These are phyloP conservation scores for Gadopsis bispinosus DNA, from an alignment of 2,797 vertebrate species.

Conservation along the genomic window DNA sequence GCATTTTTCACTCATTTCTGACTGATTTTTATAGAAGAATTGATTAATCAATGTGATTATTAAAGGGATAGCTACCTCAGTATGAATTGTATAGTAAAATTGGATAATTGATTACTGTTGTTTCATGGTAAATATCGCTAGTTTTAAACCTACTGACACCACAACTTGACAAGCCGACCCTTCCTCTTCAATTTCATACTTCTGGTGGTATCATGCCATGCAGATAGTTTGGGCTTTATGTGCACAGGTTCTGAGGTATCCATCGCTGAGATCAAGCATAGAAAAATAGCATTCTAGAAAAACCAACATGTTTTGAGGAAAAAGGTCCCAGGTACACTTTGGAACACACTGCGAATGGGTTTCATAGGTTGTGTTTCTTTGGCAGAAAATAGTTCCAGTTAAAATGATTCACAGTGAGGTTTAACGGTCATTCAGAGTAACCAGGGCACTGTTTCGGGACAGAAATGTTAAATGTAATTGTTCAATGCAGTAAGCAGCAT, in stretches of 20 bases:
- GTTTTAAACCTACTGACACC: too few species aligned
- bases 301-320: not conserved
- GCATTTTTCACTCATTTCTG: not conserved
- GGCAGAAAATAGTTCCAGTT: not conserved
- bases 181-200: too few species aligned
- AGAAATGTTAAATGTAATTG: not conserved
- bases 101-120: too few species aligned
- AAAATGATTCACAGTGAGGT: not conserved
- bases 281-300: too few species aligned
- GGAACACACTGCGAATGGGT: not conserved
- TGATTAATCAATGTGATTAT: not conserved
- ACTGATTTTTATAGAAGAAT: not conserved
- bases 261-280: too few species aligned
- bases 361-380: not conserved
- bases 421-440: not conserved
- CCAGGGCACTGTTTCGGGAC: not conserved
- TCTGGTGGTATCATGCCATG: too few species aligned
- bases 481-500: not conserved
- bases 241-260: too few species aligned
- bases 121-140: too few species aligned
- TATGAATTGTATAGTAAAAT: too few species aligned
- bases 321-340: not conserved
- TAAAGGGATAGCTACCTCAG: too few species aligned
- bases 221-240: too few species aligned
- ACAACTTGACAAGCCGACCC: too few species aligned